Conservation (phyloP, 1,140 invertebrate species). For the Drosophila varians region DNA sequence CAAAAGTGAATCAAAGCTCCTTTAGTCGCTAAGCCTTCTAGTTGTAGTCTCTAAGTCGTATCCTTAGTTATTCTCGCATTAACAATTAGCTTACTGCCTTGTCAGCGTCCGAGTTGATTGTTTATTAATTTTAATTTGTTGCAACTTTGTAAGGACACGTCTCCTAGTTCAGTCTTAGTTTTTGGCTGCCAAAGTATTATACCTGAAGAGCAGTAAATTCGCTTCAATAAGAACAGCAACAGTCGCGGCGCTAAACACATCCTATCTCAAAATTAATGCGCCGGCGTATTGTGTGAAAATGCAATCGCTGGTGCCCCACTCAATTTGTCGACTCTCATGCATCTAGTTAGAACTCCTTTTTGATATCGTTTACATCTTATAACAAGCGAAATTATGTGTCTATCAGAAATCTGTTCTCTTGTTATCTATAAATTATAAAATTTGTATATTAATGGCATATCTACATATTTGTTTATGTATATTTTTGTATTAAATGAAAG, state of each 20-base stretch:
- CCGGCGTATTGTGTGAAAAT: constrained; percentile 1
- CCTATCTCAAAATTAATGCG: constrained; percentile 61
- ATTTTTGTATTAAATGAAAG: constrained; percentile 75
- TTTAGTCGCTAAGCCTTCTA: constrained; percentile 66
- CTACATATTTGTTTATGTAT: constrained; percentile 56
- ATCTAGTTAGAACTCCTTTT: constrained; percentile 42
- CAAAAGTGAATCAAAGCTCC: constrained; percentile 76
- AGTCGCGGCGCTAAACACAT: constrained; percentile 17
- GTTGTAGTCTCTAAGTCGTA: constrained; percentile 68
- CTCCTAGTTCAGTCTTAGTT: constrained; percentile 39
- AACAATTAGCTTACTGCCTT: constrained; percentile 69
- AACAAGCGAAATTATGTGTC: constrained; percentile 40
- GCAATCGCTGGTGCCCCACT: constrained; percentile 12
- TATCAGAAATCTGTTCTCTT: constrained; percentile 56
- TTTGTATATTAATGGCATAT: constrained; percentile 53
- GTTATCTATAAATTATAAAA: constrained; percentile 48
- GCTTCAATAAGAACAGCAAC: constrained; percentile 21
- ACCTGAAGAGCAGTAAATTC: constrained; percentile 43
- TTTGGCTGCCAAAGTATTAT: constrained; percentile 71
- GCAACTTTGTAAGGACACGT: constrained; percentile 31
- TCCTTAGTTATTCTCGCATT: constrained; percentile 55
- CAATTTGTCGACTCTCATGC: constrained; percentile 46
- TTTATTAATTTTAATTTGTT: constrained; percentile 52
- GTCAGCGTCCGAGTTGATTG: constrained; percentile 58
- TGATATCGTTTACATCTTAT: constrained; percentile 47